Conservation (phyloP, 2,113 vertebrate genomes). For the Thermophis baileyi region DNA sequence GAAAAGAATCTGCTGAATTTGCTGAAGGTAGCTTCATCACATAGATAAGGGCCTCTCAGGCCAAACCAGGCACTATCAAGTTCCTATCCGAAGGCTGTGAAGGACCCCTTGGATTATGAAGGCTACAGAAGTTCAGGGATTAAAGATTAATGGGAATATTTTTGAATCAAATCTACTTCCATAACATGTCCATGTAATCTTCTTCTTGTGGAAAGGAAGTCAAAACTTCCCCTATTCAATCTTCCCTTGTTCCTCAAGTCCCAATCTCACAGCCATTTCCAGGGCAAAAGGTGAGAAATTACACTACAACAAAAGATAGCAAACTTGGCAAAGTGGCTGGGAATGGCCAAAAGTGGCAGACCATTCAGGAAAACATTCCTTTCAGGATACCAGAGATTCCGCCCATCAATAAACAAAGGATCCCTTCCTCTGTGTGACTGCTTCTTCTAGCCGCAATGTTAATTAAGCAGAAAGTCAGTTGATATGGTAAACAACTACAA, state of each 20-base stretch:
- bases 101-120: neutral
- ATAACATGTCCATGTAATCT: neutral
- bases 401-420: neutral
- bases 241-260: neutral
- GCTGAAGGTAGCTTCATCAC: neutral
- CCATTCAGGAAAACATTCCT: neutral
- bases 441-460: neutral
- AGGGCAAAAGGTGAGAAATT: neutral
- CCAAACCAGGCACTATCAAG: neutral
- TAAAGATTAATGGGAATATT: neutral
- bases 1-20: neutral
- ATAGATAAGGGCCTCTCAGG: neutral
- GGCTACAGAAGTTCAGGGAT: neutral
- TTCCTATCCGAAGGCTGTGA: neutral
- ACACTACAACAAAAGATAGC: neutral
- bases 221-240: neutral
- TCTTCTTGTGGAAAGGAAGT: neutral
- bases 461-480: neutral
- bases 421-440: neutral
- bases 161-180: neutral
- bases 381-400: neutral
- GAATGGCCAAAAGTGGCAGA: neutral
- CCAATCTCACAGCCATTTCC: neutral
- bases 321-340: neutral
- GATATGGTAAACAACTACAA: neutral